phyloP scores from a whole-genome alignment of 1,140 invertebrate genomes.

The Dreissena polymorpha region DNA sequence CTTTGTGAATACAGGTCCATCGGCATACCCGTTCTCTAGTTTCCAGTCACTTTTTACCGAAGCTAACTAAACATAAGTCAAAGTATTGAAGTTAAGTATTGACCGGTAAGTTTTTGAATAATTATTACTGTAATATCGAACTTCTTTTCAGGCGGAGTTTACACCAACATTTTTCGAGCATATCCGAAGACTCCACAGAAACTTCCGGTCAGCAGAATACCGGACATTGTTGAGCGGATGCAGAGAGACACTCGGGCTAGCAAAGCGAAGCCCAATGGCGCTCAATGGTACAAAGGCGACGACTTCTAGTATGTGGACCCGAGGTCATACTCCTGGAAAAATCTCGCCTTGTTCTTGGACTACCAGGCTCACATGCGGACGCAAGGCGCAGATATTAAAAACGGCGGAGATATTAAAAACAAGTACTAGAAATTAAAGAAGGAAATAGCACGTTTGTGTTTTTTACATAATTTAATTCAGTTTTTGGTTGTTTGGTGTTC shows the following conservation, averaged over 20 bases:
- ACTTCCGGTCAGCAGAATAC: slow-evolving; percentile 40
- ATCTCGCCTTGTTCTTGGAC: slow-evolving; percentile 45
- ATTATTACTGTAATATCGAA: no score
- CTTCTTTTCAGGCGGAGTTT: slow-evolving; percentile 21
- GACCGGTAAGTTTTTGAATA: neutral
- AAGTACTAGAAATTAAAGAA: slow-evolving; percentile 46
- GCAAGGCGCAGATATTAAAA: no score
- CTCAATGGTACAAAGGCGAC: slow-evolving; percentile 51
- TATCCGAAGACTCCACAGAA: slow-evolving; percentile 39
- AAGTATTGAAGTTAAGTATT: neutral
- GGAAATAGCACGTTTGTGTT: no score
- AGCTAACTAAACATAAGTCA: neutral
- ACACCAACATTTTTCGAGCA: slow-evolving; percentile 44
- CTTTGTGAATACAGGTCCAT: no score
- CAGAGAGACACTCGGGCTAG: slow-evolving; percentile 49
- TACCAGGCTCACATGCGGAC: slow-evolving; percentile 55
- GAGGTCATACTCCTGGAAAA: slow-evolving; percentile 50
- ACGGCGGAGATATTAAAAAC: slow-evolving; percentile 35
- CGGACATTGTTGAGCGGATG: slow-evolving; percentile 53
- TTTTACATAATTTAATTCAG: no score
- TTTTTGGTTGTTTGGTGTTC: no score
- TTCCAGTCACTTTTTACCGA: neutral
- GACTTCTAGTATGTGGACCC: slow-evolving; percentile 47
- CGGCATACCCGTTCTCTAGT: no score
- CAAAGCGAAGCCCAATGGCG: slow-evolving; percentile 40